phyloP scores from a whole-genome alignment of 2,888 invertebrate genomes.

The Dasysyrphus tricinctus region DNA sequence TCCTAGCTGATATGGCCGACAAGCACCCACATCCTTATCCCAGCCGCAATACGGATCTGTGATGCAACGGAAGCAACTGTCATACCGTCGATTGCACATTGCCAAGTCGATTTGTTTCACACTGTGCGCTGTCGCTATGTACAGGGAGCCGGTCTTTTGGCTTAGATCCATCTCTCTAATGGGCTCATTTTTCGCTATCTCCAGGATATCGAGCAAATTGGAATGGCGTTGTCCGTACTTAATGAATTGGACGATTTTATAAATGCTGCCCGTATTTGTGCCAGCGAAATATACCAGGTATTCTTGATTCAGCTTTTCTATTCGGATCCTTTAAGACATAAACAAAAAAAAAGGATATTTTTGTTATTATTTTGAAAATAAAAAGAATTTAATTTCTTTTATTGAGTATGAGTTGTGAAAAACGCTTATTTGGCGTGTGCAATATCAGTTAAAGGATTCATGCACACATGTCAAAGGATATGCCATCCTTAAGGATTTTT shows the following conservation, averaged over 20 bases:
- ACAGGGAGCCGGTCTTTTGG: conserved; percentile 93
- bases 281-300: conserved; percentile 96
- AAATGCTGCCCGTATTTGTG: conserved; percentile 93
- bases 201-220: conserved; percentile 94
- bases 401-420: background rate
- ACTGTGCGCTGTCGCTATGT: conserved; percentile 94
- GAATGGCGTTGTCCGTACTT: conserved; percentile 92
- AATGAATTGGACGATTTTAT: conserved; percentile 96
- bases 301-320: conserved; percentile 85
- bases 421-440: conserved; percentile 60
- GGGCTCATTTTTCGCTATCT: conserved; percentile 94
- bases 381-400: conserved; percentile 3
- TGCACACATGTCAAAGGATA: conserved; percentile 7
- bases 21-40: conserved; percentile 94
- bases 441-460: conserved; percentile 44
- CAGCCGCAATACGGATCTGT: conserved; percentile 98
- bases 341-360: conserved; percentile 25
- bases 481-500: conserved; percentile 40
- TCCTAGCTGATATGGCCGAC: conserved; percentile 94
- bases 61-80: conserved; percentile 95
- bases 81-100: conserved; percentile 94
- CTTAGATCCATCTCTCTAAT: conserved; percentile 95
- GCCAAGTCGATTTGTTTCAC: conserved; percentile 95
- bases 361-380: background rate
- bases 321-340: conserved; percentile 81